These are phyloP conservation scores for Irena cyanogastra DNA, from an alignment of 2,113 vertebrate genomes.

Conservation along the genomic window DNA sequence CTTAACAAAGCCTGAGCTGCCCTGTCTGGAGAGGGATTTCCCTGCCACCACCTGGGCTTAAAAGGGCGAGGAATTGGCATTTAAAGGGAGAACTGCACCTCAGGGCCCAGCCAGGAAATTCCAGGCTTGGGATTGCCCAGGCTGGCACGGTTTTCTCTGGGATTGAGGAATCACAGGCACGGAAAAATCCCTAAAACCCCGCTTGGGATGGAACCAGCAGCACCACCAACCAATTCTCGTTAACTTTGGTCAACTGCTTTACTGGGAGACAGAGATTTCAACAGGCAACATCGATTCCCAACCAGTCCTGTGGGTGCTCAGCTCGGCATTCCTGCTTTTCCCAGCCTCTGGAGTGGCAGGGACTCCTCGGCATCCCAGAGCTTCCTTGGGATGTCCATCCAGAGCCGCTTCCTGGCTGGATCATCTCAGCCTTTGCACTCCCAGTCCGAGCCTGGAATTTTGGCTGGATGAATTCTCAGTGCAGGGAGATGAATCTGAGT, in stretches of 20 bases:
- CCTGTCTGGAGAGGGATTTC: background rate
- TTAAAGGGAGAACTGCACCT: accelerated
- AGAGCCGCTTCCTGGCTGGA: background rate
- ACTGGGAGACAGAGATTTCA: background rate
- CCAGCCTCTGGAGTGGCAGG: background rate
- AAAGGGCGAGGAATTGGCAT: background rate
- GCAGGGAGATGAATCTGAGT: background rate
- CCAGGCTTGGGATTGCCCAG: background rate
- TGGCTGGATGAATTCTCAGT: background rate
- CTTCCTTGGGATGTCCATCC: background rate
- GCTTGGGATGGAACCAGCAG: background rate
- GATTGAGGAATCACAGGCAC: background rate
- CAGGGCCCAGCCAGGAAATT: background rate
- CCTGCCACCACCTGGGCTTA: background rate
- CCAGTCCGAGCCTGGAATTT: background rate
- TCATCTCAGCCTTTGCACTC: background rate
- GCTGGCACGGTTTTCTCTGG: background rate
- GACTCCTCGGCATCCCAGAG: background rate
- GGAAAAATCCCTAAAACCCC: background rate
- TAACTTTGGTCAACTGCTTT: background rate
- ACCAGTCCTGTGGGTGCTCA: accelerated
- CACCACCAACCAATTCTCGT: background rate
- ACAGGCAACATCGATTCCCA: background rate
- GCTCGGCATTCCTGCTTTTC: background rate
- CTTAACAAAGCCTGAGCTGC: background rate